phyloP scores from a whole-genome alignment of 2,113 vertebrate species.

The Cephalopterus ornatus region DNA sequence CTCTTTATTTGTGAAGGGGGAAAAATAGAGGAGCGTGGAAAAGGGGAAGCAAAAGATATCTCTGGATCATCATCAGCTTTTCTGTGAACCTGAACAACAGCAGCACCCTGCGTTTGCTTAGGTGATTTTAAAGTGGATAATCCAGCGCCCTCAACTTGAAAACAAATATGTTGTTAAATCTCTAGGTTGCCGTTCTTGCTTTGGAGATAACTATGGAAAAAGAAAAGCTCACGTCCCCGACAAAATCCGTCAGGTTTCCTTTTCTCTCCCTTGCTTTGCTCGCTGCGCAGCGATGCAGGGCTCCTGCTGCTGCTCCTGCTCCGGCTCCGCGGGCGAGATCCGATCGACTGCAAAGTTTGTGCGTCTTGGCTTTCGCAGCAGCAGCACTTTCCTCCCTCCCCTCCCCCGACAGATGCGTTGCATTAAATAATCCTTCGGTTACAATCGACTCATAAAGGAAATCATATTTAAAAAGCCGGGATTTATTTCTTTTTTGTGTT shows the following conservation, averaged over 20 bases:
- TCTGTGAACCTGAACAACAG: conserved; percentile 25
- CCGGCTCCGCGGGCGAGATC: background rate
- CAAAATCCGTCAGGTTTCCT: background rate
- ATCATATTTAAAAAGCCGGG: conserved; percentile 31
- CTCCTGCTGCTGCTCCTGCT: background rate
- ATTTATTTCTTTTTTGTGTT: background rate
- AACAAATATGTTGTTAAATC: background rate
- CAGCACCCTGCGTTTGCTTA: conserved; percentile 43
- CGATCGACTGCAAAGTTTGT: conserved; percentile 40
- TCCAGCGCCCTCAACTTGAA: background rate
- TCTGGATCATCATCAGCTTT: conserved; percentile 42
- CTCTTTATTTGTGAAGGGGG: conserved; percentile 42
- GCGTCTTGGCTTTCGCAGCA: background rate
- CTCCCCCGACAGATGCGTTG: background rate
- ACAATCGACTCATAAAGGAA: conserved; percentile 60
- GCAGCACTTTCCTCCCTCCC: background rate
- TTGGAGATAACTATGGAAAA: background rate
- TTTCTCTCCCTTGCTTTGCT: background rate
- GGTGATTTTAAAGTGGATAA: conserved; percentile 1
- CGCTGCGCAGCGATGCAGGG: background rate
- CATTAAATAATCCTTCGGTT: conserved; percentile 45
- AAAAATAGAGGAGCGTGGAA: background rate
- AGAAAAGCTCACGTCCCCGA: background rate
- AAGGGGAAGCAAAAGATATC: conserved; percentile 36
- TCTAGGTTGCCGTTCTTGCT: background rate